phyloP scores from a whole-genome alignment of 2,888 invertebrate species.

The Agrypnus murinus region DNA sequence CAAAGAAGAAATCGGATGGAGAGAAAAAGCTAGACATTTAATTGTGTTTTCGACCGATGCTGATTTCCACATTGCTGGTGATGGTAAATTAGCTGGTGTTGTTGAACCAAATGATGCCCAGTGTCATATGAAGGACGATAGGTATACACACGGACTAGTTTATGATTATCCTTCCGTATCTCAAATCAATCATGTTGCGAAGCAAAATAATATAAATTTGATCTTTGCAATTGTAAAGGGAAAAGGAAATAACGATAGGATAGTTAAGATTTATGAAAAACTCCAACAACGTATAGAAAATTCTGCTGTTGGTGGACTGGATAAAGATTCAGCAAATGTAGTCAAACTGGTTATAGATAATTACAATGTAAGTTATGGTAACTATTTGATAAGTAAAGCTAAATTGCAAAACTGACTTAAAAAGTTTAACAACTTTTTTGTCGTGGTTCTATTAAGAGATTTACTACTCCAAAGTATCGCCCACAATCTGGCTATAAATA shows the following conservation, averaged over 20 bases:
- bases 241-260: constrained; percentile 59
- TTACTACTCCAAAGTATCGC: too few species aligned
- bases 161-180: constrained; percentile 91
- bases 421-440: neutral
- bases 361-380: constrained; percentile 78
- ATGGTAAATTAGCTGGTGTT: constrained; percentile 84
- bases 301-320: constrained; percentile 78
- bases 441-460: too few species aligned
- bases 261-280: constrained; percentile 70
- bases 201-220: constrained; percentile 82
- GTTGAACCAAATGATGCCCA: too few species aligned
- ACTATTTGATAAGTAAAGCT: too few species aligned
- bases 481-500: too few species aligned
- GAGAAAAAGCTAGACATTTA: constrained; percentile 80
- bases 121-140: constrained; percentile 77
- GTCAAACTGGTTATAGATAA: constrained; percentile 80
- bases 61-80: constrained; percentile 85
- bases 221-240: constrained; percentile 81
- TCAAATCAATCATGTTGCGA: too few species aligned
- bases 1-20: constrained; percentile 83
- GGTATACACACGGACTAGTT: constrained; percentile 75
- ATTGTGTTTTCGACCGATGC: constrained; percentile 87
- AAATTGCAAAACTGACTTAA: neutral
- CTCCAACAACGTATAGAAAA: constrained; percentile 79
- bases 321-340: constrained; percentile 79